phyloP scores from a whole-genome alignment of 2,888 invertebrate genomes.

The Metellina segmentata region DNA sequence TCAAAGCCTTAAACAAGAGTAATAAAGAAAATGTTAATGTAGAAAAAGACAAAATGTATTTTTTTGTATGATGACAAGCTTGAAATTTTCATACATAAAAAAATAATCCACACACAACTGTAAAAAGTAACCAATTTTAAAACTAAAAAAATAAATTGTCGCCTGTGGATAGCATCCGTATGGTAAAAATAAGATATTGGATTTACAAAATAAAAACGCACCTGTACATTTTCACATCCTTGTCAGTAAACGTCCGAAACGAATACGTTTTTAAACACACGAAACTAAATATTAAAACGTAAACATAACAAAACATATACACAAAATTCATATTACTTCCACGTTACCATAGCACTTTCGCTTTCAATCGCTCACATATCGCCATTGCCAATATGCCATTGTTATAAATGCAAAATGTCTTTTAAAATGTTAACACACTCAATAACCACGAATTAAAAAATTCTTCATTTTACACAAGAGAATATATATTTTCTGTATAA shows the following conservation, averaged over 20 bases:
- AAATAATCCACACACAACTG: not conserved
- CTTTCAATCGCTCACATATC: not conserved
- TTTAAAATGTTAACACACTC: too few species aligned
- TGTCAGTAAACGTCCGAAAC: slow-evolving; percentile 61
- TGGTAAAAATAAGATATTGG: not conserved
- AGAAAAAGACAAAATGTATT: too few species aligned
- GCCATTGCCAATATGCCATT: too few species aligned
- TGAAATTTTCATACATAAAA: not conserved
- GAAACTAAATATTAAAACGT: slow-evolving; percentile 60
- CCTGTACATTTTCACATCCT: slow-evolving; percentile 69
- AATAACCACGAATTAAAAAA: too few species aligned
- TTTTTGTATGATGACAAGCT: not conserved
- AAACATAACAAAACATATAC: slow-evolving; percentile 66
- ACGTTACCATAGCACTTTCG: slow-evolving; percentile 51
- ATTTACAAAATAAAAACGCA: not conserved
- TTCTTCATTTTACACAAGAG: too few species aligned
- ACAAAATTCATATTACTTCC: slow-evolving; percentile 59
- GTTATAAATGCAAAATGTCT: too few species aligned
- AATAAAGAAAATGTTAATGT: too few species aligned
- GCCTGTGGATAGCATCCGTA: not conserved
- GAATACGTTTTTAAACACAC: slow-evolving; percentile 57
- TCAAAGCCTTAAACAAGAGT: too few species aligned
- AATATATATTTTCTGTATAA: too few species aligned
- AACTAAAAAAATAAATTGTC: not conserved
- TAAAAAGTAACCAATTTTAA: not conserved